A percentile compares a stretch with the other conserved stretches of the same genome.
Evolutionary conservation across 1,140 invertebrate genomes (phyloP).

Genomic region (Neocloeon triangulifer): DNA sequence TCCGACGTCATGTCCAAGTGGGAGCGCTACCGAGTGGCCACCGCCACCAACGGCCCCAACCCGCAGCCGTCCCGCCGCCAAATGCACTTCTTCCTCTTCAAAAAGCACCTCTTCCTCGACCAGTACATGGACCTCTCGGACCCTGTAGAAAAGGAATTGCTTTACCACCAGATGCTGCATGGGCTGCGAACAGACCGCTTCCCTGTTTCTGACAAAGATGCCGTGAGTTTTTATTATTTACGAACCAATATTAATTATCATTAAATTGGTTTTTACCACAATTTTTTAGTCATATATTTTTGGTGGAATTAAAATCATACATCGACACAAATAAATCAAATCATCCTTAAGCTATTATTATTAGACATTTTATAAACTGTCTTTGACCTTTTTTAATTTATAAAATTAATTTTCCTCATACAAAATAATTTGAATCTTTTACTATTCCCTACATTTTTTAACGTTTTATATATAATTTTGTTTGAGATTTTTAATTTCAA

Average conservation of each 20-base stretch:
- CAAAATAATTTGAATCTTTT: no score
- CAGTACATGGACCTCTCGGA: constrained; percentile 63
- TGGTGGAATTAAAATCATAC: no score
- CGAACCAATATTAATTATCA: no score
- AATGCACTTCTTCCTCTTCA: constrained; percentile 39
- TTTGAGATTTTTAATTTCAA: neutral
- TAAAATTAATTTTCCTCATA: no score
- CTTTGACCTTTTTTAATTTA: no score
- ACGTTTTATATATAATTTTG: no score
- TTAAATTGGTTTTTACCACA: no score
- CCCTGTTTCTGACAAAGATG: constrained; percentile 78
- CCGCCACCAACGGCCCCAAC: constrained; percentile 21
- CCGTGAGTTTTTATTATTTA: constrained; percentile 35
- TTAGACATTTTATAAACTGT: no score
- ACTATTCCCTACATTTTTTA: no score
- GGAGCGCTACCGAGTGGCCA: constrained; percentile 58
- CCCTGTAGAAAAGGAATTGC: constrained; percentile 79
- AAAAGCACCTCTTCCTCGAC: constrained; percentile 84
- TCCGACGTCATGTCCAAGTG: constrained; percentile 89
- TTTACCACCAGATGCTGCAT: constrained; percentile 90
- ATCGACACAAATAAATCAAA: no score
- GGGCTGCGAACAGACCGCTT: constrained; percentile 73
- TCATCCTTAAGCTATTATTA: no score
- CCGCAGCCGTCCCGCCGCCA: neutral
- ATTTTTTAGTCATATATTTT: no score